Evolutionary conservation across 2,113 vertebrate genomes (phyloP).

Genomic region (Tupaia tana): DNA sequence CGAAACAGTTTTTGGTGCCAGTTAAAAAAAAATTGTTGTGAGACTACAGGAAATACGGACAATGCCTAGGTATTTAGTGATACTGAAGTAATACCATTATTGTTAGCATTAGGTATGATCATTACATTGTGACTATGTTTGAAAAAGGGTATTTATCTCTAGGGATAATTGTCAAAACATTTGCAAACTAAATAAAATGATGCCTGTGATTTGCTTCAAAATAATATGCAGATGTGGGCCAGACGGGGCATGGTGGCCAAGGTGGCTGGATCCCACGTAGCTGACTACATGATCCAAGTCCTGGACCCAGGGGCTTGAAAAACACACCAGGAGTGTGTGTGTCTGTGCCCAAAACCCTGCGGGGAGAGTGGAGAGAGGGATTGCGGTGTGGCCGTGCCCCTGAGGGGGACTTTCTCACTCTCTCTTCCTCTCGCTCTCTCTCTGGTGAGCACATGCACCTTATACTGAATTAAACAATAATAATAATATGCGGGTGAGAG

Average conservation of each 20-base stretch:
- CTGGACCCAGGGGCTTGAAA: too few species aligned
- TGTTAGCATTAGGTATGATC: background rate
- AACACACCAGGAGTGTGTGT: too few species aligned
- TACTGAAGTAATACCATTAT: background rate
- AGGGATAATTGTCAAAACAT: constrained; percentile 6
- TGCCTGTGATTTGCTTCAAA: background rate
- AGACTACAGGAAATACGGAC: background rate
- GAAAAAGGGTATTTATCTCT: background rate
- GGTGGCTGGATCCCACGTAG: too few species aligned
- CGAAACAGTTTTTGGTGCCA: background rate
- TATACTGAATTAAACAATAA: too few species aligned
- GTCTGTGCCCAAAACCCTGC: too few species aligned
- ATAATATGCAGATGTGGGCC: background rate
- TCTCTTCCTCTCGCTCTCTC: too few species aligned
- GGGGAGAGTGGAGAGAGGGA: too few species aligned
- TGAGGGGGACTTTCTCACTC: too few species aligned
- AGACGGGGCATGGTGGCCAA: too few species aligned
- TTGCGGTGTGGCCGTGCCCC: too few species aligned
- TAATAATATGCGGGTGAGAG: background rate
- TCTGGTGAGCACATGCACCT: too few species aligned
- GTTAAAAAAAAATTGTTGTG: constrained; percentile 27
- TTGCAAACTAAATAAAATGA: constrained; percentile 31
- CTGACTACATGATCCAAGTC: too few species aligned
- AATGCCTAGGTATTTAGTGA: background rate
- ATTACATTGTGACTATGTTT: background rate